Evolutionary conservation across 2,113 vertebrate genomes (phyloP), one percentile per base, ranked within the genome.

Genomic region (Dicentrarchus labrax): DNA sequence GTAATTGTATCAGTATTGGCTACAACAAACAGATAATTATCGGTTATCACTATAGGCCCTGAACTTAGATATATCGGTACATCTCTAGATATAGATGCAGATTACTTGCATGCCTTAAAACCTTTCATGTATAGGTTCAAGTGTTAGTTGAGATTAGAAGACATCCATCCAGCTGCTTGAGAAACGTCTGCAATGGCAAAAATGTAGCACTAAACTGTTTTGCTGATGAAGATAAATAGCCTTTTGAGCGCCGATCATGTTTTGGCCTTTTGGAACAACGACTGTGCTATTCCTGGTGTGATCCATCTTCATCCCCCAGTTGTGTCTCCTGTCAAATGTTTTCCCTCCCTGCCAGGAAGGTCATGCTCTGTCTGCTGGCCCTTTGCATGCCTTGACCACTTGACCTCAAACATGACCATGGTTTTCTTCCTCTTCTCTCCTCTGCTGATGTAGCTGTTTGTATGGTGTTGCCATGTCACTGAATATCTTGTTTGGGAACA

Each of bases 141-240:
- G 17, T 65, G 48, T 54, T 65, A 13, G 51, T 53, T 24, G 9
- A 30, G 16, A 67, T 56, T 3, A 30, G 4, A 53, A 41, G 21
- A 53, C 59, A 56, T 64, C 16, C 53, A 21, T 72, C 68, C 48
- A 66, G 41, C 38, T 56, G 21, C 19, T 30, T 38, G 11, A 19
- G 11, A 75, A 82, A 24, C 39, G 54, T 69, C 8, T 30, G 43
- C 41, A 39, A 82, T 67, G 47, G 47, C 45, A 80, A 79, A 91
- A 86, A 88, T 86, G 69, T 89, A 48, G 61, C 81, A 84, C 72
- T 84, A 39, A 82, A 65, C 79, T 78, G 82, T 85, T 83, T 69
- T 1, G 1, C 70, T 62, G 41, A 45, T 71, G 62, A 78, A 59
- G 76, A 88, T 78, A 76, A 86, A 84, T 13, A 78, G 19, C 21